Evolutionary conservation across 2,113 vertebrate genomes (phyloP).

Genomic region (Macroglossus sobrinus): DNA sequence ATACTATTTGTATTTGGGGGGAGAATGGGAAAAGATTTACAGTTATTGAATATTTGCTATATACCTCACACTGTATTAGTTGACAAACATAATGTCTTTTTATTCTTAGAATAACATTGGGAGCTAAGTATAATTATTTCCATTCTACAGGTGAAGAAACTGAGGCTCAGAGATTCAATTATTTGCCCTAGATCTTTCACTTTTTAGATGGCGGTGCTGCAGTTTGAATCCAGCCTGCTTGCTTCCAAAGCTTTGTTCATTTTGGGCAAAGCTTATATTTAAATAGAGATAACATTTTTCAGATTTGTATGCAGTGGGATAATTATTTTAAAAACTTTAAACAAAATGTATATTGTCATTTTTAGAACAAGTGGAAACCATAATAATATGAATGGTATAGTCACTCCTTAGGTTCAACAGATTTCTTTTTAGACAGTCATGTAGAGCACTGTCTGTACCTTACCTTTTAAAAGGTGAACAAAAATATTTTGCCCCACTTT

Average conservation of each 20-base stretch:
- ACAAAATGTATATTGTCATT: neutral
- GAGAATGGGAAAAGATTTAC: neutral
- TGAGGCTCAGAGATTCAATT: neutral
- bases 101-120: conserved; percentile 31
- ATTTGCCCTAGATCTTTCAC: neutral
- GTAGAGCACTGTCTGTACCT: conserved; percentile 42
- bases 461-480: conserved; percentile 68
- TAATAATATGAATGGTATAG: neutral
- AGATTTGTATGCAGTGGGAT: neutral
- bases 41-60: neutral
- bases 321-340: conserved; percentile 37
- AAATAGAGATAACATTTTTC: neutral
- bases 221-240: neutral
- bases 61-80: neutral
- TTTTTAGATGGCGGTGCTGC: neutral
- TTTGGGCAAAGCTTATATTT: conserved; percentile 37
- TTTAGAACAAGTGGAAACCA: conserved; percentile 5
- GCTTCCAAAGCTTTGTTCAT: neutral
- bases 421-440: conserved; percentile 13
- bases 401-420: neutral
- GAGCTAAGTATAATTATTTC: conserved; percentile 60
- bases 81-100: neutral
- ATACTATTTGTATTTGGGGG: neutral
- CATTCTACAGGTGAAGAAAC: conserved; percentile 10
- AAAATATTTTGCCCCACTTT: conserved; percentile 71